Evolutionary conservation across 2,113 vertebrate species (phyloP).

Genomic region (Urocolius indicus): DNA sequence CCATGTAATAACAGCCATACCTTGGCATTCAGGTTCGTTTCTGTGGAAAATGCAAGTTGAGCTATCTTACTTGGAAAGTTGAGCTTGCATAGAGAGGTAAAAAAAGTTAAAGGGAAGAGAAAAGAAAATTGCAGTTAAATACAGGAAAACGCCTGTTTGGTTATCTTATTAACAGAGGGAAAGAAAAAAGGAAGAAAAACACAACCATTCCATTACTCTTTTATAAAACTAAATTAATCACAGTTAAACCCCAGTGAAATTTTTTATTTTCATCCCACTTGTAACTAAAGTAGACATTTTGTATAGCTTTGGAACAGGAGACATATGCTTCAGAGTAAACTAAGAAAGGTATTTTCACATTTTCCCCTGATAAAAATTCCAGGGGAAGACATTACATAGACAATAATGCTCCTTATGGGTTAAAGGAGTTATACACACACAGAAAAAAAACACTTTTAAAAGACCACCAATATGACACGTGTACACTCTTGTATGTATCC

Average conservation of each 20-base stretch:
- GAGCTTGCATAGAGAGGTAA: neutral
- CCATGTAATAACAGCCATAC: neutral
- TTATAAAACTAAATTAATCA: neutral
- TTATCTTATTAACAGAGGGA: rapidly evolving
- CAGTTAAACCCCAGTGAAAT: neutral
- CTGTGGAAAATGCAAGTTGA: neutral
- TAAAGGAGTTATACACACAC: neutral
- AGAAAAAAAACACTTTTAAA: neutral
- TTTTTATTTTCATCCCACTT: constrained; percentile 17
- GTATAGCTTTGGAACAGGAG: neutral
- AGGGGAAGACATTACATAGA: neutral
- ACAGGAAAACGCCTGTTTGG: neutral
- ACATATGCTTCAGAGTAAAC: neutral
- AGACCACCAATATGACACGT: neutral
- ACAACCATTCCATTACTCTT: neutral
- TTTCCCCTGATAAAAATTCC: neutral
- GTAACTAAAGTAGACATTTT: constrained; percentile 27
- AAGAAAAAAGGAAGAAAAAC: rapidly evolving
- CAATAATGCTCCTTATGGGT: neutral
- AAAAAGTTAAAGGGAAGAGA: neutral
- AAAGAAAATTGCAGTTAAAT: neutral
- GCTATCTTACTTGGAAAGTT: neutral
- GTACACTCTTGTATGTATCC: neutral
- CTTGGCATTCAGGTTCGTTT: neutral
- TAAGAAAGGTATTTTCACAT: neutral